Evolutionary conservation across 37 sponge, comb jelly and placozoan genomes (phyloP).

Genomic region (Amphimedon queenslandica): DNA sequence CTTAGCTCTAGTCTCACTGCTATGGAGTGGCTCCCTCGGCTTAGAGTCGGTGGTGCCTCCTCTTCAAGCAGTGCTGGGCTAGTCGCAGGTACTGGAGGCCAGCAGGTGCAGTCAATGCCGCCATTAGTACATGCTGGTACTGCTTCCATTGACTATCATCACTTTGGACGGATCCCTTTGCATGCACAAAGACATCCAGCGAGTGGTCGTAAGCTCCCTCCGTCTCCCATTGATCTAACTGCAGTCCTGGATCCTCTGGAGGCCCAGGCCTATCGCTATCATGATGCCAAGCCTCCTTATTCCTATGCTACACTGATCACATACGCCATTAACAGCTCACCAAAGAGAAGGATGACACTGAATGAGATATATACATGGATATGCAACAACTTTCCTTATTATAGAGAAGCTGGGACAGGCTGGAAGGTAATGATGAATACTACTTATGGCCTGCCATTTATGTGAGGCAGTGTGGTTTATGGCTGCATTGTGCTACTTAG

Average conservation of each 20-base stretch:
- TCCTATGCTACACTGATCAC: slow-evolving; percentile 92
- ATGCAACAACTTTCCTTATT: slow-evolving; percentile 82
- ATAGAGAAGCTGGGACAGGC: slow-evolving; percentile 84
- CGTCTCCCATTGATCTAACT: slow-evolving; percentile 72
- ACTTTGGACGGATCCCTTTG: not conserved
- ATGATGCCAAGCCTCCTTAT: slow-evolving; percentile 87
- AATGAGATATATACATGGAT: slow-evolving; percentile 97
- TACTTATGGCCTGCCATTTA: slow-evolving; percentile 3
- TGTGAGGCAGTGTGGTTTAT: not conserved
- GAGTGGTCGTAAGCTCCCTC: slow-evolving; percentile 62
- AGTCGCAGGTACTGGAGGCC: not conserved
- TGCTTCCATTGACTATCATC: not conserved
- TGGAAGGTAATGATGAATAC: slow-evolving; percentile 99
- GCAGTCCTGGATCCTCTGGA: slow-evolving; percentile 70
- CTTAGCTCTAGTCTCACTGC: slow-evolving; percentile 76
- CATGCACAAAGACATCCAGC: not conserved
- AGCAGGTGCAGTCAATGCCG: not conserved
- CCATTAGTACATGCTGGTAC: slow-evolving; percentile 1
- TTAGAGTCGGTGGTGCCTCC: slow-evolving; percentile 23
- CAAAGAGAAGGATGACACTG: slow-evolving; percentile 70
- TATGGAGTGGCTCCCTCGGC: slow-evolving; percentile 79
- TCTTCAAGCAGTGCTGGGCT: not conserved
- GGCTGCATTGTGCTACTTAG: too few species aligned
- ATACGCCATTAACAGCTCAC: slow-evolving; percentile 90
- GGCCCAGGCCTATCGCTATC: slow-evolving; percentile 54